Base-by-base conservation (phyloP, 2,113 vertebrate genomes). In the Smithornis capensis region DNA sequence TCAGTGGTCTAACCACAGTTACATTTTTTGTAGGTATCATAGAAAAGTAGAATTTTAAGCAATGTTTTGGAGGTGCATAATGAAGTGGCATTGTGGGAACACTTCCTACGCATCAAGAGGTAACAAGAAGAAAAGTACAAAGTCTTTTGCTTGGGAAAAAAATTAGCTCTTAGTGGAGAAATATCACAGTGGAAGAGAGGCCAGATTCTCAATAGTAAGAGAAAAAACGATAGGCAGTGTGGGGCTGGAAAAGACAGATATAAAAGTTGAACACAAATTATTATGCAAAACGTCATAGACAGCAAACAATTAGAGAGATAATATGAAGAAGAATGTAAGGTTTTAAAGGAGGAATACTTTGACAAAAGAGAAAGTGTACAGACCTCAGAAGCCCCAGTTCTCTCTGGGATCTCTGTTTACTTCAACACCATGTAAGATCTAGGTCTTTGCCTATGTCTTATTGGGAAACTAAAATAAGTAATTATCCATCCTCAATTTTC, bases 1-100 rank as follows among this genome's bases (percentile, higher is more conserved):
- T 50, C 79, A 59, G 37, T 50, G 82, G 35, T 86, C 59, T 77
- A 88, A 90, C 94, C 62, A 85, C 67, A 94, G 59, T 62, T 60
- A 45, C 45, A 45, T 77, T 92, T 95, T 89, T 90, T 69, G 47
- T 47, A 47, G 19, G 28, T 29, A 59, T 79, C 53, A 45, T 19
- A 25, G 55, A 94, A 93, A 77, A 79, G 15, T 9, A 93, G 37
- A 57, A 55, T 70, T 93, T 70, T 50, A 65, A 94, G 67, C 15
- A 8, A 62, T 33, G 17, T 42, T 88, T 94, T 53, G 38, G 37
- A 88, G 53, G 45, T 16, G 1, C 70, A 59, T 62, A 77, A 94
- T 79, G 85, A 92, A 88, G 55, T 80, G 42, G 12, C 33, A 49
- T 38, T 77, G 23, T 78, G 64, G 67, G 55, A 95, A 87, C 19